Percentiles rank a stretch among this genome's conserved stretches.
phyloP scores from a whole-genome alignment of 2,888 invertebrate species.

The Carpatolechia fugitivella region DNA sequence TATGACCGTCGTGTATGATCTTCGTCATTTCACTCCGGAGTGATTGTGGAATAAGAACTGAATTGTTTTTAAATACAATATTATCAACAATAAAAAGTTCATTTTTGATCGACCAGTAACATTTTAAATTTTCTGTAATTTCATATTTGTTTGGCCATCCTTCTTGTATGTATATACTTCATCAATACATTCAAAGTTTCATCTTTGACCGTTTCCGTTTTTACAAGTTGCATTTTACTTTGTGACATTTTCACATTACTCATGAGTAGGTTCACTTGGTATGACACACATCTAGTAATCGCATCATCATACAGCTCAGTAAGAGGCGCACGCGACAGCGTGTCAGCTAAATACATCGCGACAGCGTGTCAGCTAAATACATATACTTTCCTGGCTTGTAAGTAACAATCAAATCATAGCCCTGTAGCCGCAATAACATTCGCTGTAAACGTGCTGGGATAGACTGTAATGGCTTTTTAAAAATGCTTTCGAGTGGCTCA shows the following conservation, averaged over 20 bases:
- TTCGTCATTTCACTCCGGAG: constrained; percentile 12
- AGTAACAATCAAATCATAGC: background rate
- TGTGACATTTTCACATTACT: background rate
- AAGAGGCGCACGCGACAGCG: constrained; percentile 1
- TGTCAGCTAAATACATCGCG: constrained; percentile 1
- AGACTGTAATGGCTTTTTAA: constrained; percentile 13
- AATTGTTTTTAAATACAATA: background rate
- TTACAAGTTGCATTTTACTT: background rate
- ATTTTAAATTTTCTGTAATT: constrained; percentile 7
- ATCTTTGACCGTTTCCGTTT: constrained; percentile 6
- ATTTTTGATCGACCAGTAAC: background rate
- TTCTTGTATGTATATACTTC: background rate
- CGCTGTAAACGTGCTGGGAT: background rate
- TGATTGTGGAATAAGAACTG: constrained; percentile 1
- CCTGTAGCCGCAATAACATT: background rate
- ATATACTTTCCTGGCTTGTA: background rate
- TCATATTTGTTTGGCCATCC: constrained; percentile 1
- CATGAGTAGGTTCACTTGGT: background rate
- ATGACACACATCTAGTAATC: background rate
- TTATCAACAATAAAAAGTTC: background rate
- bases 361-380: constrained; percentile 1
- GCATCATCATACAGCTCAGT: background rate
- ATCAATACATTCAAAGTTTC: background rate
- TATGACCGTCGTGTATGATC: constrained; percentile 15
- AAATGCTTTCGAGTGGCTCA: constrained; percentile 23